Percentiles rank a stretch among this genome's conserved stretches.
These are phyloP conservation scores for Atrina japonica DNA, from an alignment of 2,888 invertebrate genomes.

Conservation along the genomic window DNA sequence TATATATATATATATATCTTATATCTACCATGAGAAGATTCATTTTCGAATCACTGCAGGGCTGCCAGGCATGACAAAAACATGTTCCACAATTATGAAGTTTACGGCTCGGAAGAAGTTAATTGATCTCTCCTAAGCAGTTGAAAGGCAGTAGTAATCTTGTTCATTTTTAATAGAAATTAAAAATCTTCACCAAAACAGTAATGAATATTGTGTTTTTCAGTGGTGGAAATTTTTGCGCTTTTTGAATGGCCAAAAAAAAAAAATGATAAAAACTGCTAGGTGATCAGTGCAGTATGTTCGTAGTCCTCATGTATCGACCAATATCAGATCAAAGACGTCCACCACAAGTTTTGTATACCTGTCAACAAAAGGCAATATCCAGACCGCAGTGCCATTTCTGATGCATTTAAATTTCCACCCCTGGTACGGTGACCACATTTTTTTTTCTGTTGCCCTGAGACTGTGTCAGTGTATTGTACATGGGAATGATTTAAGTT, in stretches of 20 bases:
- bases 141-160: conserved; percentile 36
- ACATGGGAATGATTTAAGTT: conserved; percentile 35
- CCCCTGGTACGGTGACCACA: conserved; percentile 18
- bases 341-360: conserved; percentile 1
- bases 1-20: conserved; percentile 28
- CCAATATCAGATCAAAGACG: conserved; percentile 2
- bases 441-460: conserved; percentile 27
- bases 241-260: conserved; percentile 33
- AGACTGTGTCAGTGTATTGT: conserved; percentile 15
- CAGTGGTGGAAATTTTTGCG: conserved; percentile 41
- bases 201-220: conserved; percentile 9
- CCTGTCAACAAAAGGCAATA: conserved; percentile 53
- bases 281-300: too few relatives aligned
- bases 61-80: conserved; percentile 32
- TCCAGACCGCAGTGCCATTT: conserved; percentile 54
- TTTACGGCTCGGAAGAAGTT: conserved; percentile 2
- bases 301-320: not conserved
- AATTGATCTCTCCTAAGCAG: conserved; percentile 26
- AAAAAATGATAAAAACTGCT: not conserved
- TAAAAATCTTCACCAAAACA: conserved; percentile 7
- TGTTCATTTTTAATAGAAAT: conserved; percentile 30
- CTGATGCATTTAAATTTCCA: conserved; percentile 37
- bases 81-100: not conserved
- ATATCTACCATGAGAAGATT: conserved; percentile 23
- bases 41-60: conserved; percentile 38